Evolutionary conservation across 2,888 invertebrate species (phyloP), one percentile per base, ranked within the genome.

Genomic region (Petrolisthes manimaculis): DNA sequence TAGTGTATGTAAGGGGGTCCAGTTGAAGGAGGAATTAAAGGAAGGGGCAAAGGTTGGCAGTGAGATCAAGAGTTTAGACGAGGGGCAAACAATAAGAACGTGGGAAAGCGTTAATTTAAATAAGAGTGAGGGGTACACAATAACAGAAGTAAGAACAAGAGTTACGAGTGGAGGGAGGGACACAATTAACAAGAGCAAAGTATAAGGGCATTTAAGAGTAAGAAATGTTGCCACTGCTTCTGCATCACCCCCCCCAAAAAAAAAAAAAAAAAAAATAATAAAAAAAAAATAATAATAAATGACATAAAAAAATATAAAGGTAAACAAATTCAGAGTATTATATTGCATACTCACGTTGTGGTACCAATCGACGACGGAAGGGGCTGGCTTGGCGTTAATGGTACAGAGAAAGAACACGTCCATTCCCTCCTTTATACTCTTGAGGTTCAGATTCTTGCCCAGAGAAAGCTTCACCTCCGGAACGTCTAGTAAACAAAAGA

Each of bases 381-480:
- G 85, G 3, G 85, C 71, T 0, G 89, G 89, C 24, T 84, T 54
- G 18, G 89, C 89, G 5, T 83, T 80, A 21, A 83, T 82, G 21
- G 83, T 74, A 21, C 89, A 89, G 55, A 88, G 85, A 79, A 89
- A 82, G 69, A 61, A 85, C 8, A 89, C 88, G 85, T 87, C 88
- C n/a, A 81, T 75, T 4, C 89, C 89, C 51, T 89, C 89, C 71
- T 67, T 71, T 24, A 89, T 85, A 74, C 86, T 81, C 77, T 83
- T 51, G 6, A 74, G 61, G 53, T 82, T 75, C 5, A 89, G 55
- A 24, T 78, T 61, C 0, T 77, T 24, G 75, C 80, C 83, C 55
- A 87, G 21, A 4, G 83, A 55, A 4, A 90, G 82, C 51, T 54
- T 56, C 0, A 84, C 89, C 37, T 56, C 78, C 5, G 89, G 89